phyloP scores from a whole-genome alignment of 2,113 vertebrate species.

The Taurulus bubalis region DNA sequence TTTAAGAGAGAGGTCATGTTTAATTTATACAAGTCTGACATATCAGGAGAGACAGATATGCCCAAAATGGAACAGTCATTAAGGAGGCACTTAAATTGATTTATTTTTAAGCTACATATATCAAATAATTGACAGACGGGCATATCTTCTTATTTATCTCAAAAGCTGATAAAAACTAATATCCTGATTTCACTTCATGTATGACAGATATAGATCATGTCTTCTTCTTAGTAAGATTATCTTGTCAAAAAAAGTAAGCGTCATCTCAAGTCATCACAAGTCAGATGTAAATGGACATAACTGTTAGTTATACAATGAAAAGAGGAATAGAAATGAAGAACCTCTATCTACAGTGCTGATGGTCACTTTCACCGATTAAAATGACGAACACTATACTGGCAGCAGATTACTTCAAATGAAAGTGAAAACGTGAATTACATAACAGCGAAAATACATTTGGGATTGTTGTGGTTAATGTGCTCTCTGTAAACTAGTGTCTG shows the following conservation, averaged over 20 bases:
- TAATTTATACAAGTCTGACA: constrained; percentile 45
- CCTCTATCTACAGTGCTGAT: background rate
- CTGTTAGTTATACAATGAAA: background rate
- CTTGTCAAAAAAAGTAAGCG: too few relatives aligned
- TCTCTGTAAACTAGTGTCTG: too few relatives aligned
- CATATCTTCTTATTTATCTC: background rate
- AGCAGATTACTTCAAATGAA: too few relatives aligned
- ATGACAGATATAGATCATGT: background rate
- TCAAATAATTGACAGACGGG: constrained; percentile 5
- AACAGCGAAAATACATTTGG: too few relatives aligned
- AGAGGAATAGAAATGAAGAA: background rate
- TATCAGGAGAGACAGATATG: constrained; percentile 48
- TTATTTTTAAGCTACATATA: constrained; percentile 23
- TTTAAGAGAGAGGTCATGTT: constrained; percentile 42
- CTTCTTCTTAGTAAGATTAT: too few relatives aligned
- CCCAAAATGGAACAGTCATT: constrained; percentile 14
- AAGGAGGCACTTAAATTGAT: constrained; percentile 23
- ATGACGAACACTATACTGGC: background rate
- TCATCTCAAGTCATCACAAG: too few relatives aligned
- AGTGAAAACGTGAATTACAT: too few relatives aligned
- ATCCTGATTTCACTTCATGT: background rate
- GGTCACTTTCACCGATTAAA: background rate
- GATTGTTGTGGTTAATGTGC: too few relatives aligned
- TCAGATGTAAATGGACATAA: too few relatives aligned
- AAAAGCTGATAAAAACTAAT: background rate